Evolutionary conservation across 2,113 vertebrate genomes (phyloP).

Genomic region (Cichladusa arquata): DNA sequence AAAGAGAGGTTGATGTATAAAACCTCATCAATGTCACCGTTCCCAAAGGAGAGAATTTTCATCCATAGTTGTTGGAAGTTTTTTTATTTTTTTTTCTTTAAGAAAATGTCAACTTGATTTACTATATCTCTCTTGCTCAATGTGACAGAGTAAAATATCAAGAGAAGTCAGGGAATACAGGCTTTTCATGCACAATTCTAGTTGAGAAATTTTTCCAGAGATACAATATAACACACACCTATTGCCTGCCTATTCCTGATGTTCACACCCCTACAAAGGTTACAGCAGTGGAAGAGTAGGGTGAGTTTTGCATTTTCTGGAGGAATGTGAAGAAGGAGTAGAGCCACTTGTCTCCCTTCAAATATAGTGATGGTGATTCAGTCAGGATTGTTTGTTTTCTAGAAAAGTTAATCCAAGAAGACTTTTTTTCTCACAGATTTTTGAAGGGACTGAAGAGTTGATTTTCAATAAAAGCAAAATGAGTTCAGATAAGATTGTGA

Average conservation of each 20-base stretch:
- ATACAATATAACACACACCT: neutral
- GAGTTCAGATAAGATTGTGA: neutral
- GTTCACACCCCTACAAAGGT: neutral
- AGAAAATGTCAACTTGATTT: neutral
- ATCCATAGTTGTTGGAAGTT: neutral
- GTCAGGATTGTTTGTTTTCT: neutral
- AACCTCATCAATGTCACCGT: neutral
- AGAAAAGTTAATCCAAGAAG: neutral
- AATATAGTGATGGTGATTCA: neutral
- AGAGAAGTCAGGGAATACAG: neutral
- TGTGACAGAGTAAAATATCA: neutral
- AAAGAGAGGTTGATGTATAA: neutral
- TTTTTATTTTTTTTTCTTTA: neutral
- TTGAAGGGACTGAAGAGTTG: neutral
- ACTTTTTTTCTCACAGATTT: neutral
- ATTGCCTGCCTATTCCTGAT: neutral
- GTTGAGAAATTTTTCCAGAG: neutral
- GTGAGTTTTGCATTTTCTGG: neutral
- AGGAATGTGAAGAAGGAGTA: neutral
- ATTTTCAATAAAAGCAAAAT: neutral
- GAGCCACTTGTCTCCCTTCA: neutral
- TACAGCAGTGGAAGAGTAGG: neutral
- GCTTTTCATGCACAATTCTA: neutral
- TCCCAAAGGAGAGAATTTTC: neutral
- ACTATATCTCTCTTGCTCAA: neutral